Conservation (phyloP, 2,113 vertebrate genomes). For the Lepidothrix coronata region DNA sequence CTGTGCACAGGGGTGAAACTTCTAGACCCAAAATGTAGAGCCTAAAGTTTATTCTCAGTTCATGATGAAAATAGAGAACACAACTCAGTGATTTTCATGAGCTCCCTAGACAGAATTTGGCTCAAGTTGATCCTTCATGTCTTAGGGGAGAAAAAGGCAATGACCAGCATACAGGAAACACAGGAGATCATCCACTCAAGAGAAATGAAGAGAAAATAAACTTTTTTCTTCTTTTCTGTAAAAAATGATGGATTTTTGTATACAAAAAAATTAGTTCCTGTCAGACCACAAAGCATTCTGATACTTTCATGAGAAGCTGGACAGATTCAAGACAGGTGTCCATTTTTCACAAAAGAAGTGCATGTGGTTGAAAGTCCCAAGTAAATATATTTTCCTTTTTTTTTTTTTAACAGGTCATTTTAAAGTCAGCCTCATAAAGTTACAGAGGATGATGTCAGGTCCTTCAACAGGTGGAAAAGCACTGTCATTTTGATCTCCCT, state of each 20-base stretch:
- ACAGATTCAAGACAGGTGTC: background rate
- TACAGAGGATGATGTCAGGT: background rate
- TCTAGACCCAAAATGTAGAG: background rate
- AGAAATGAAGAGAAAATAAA: background rate
- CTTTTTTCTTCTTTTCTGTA: background rate
- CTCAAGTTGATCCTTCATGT: background rate
- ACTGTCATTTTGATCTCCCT: background rate
- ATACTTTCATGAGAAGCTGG: background rate
- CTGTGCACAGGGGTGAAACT: background rate
- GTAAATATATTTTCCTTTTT: background rate
- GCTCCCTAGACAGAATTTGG: background rate
- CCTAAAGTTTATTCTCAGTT: background rate
- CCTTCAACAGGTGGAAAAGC: background rate
- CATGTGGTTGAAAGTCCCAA: background rate
- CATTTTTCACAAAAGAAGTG: background rate
- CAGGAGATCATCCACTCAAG: background rate
- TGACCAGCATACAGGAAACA: background rate
- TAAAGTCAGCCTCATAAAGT: background rate
- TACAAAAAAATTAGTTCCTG: background rate
- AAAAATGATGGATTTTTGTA: background rate
- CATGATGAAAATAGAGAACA: background rate
- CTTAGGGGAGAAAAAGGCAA: background rate
- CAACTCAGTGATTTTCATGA: background rate
- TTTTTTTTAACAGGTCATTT: background rate
- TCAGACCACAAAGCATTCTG: background rate